These are phyloP conservation scores for Rhopilema esculentum DNA, from an alignment of 30 jellyfish, hydroid and myxozoan genomes.

Conservation along the genomic window DNA sequence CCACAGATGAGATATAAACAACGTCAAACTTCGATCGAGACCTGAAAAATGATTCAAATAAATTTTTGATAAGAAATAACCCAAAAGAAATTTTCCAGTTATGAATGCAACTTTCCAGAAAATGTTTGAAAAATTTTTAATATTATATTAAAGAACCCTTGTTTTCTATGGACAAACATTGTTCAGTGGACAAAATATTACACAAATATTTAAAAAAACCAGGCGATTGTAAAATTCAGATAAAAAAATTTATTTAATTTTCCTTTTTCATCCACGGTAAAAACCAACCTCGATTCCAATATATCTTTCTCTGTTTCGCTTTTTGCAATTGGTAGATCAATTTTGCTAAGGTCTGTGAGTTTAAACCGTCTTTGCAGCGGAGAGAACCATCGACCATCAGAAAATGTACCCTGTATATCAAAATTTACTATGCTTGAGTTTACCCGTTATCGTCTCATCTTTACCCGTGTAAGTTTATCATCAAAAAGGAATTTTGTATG, in stretches of 20 bases:
- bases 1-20: conserved; percentile 37
- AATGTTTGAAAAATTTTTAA: too few species aligned
- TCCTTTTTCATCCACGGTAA: not conserved
- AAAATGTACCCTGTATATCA: conserved; percentile 79
- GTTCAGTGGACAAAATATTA: too few species aligned
- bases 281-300: conserved; percentile 23
- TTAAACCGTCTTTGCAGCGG: conserved; percentile 78
- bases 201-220: too few species aligned
- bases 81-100: too few species aligned
- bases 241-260: too few species aligned
- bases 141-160: too few species aligned
- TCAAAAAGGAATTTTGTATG: not conserved
- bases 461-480: too few species aligned
- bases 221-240: too few species aligned
- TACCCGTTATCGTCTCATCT: too few species aligned
- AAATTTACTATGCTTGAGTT: conserved; percentile 1
- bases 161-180: too few species aligned
- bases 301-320: conserved; percentile 6
- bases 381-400: conserved; percentile 91
- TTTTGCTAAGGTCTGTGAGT: conserved; percentile 9
- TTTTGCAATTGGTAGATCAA: not conserved
- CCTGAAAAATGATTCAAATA: conserved; percentile 17
- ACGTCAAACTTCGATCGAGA: conserved; percentile 61
- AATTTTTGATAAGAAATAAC: too few species aligned
- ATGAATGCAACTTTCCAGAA: too few species aligned